phyloP scores from a whole-genome alignment of 2,797 vertebrate genomes.

The Hylomyscus alleni region DNA sequence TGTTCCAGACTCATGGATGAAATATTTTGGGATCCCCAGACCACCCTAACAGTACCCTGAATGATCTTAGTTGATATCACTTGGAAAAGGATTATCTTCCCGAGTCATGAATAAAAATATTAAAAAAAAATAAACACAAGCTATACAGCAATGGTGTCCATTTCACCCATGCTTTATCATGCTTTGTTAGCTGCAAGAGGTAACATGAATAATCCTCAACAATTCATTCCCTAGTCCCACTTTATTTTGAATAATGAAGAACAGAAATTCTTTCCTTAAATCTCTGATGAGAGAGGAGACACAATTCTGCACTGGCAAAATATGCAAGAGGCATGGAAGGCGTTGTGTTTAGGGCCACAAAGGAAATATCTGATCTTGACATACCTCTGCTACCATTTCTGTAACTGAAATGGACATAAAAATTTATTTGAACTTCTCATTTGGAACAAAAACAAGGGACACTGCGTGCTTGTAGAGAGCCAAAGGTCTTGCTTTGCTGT shows the following conservation, averaged over 20 bases:
- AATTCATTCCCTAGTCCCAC: background rate
- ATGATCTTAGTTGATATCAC: background rate
- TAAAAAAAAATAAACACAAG: background rate
- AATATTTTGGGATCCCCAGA: background rate
- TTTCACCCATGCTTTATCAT: background rate
- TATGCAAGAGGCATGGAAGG: rapidly evolving
- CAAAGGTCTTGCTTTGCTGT: background rate
- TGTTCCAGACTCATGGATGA: background rate
- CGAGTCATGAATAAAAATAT: background rate
- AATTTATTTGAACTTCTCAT: background rate
- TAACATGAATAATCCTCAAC: background rate
- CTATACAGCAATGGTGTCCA: background rate
- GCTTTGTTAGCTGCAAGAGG: background rate
- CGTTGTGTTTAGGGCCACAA: background rate
- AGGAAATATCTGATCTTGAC: background rate
- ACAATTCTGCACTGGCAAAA: background rate
- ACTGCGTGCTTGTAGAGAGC: background rate
- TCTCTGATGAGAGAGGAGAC: background rate
- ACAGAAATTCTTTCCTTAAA: background rate
- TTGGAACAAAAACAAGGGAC: background rate
- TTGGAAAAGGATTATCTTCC: background rate
- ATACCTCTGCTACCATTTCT: background rate
- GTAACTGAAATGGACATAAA: background rate
- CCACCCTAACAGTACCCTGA: background rate
- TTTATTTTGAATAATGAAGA: background rate